A percentile compares a stretch with the other conserved stretches of the same genome.
These are phyloP conservation scores for Epistrophe grossulariae DNA, from an alignment of 2,888 invertebrate genomes.

Conservation along the genomic window DNA sequence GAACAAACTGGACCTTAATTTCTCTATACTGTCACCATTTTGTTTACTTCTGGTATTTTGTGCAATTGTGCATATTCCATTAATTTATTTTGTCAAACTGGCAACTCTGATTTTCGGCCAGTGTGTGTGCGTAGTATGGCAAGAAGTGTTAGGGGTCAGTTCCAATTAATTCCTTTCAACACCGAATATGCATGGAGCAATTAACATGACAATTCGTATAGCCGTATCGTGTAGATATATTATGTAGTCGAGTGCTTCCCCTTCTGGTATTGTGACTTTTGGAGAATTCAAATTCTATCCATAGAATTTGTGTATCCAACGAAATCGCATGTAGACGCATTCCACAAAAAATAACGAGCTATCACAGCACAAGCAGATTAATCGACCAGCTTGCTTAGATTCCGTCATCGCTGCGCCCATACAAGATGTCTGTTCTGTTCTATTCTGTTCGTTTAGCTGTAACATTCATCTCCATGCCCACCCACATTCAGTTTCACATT, in stretches of 20 bases:
- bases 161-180: conserved; percentile 59
- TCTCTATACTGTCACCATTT: too few relatives aligned
- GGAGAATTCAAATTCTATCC: conserved; percentile 6
- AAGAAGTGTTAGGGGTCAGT: conserved; percentile 60
- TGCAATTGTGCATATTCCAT: too few relatives aligned
- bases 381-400: conserved; percentile 59
- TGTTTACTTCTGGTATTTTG: too few relatives aligned
- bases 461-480: conserved; percentile 1
- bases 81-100: neutral
- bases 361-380: conserved; percentile 70
- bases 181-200: conserved; percentile 69
- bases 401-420: conserved; percentile 62
- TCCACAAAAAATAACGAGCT: conserved; percentile 58
- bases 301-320: conserved; percentile 8
- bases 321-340: conserved; percentile 59
- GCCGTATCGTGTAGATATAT: neutral
- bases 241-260: neutral
- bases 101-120: neutral
- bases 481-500: conserved; percentile 47
- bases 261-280: neutral
- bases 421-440: conserved; percentile 49
- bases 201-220: conserved; percentile 56
- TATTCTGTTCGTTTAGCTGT: conserved; percentile 24
- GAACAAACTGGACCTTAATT: too few relatives aligned
- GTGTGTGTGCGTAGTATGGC: conserved; percentile 9